A percentile compares a stretch with the other conserved stretches of the same genome.
phyloP scores from a whole-genome alignment of 2,797 vertebrate genomes.

The Diglossa cyanea region DNA sequence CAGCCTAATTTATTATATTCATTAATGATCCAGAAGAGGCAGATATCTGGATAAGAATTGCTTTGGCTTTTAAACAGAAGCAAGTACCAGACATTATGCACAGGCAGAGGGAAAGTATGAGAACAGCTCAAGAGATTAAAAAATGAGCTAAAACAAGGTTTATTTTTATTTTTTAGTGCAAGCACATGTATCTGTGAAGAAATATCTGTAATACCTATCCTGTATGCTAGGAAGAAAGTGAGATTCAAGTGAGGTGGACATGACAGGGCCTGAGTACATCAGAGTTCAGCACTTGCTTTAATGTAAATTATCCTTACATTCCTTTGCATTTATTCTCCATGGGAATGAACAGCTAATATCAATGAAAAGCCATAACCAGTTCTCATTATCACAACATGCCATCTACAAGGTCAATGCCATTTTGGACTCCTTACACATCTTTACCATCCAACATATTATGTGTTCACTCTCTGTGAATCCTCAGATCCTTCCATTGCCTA shows the following conservation, averaged over 20 bases:
- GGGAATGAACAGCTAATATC: not conserved
- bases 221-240: not conserved
- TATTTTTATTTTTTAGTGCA: not conserved
- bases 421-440: not conserved
- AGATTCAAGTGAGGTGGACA: not conserved
- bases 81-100: not conserved
- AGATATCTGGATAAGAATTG: not conserved
- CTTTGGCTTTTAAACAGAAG: conserved; percentile 11
- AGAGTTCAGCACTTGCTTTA: not conserved
- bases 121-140: conserved; percentile 9
- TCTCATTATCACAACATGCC: not conserved
- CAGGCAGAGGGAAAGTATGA: not conserved
- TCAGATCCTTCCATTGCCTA: not conserved
- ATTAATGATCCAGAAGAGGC: conserved; percentile 23
- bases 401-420: not conserved
- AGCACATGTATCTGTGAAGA: not conserved
- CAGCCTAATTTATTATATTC: conserved; percentile 9
- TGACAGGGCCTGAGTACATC: not conserved
- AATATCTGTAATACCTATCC: not conserved
- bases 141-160: not conserved
- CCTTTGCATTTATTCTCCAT: not conserved
- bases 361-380: not conserved
- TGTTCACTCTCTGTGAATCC: not conserved
- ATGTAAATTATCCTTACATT: not conserved
- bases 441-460: not conserved